These are phyloP conservation scores for Procambarus virginalis DNA, from an alignment of 1,140 invertebrate genomes.

Conservation along the genomic window DNA sequence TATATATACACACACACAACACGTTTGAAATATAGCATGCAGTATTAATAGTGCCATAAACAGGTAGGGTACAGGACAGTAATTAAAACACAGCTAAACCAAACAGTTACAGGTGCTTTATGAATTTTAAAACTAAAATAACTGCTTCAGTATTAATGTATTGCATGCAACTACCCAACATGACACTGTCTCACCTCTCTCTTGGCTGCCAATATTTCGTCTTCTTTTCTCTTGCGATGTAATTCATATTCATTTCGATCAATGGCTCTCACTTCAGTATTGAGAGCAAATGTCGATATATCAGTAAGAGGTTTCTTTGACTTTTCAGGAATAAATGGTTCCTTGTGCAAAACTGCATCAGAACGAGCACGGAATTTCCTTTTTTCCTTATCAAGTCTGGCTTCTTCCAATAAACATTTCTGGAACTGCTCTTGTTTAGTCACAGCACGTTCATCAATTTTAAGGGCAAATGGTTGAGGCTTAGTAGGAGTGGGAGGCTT, in stretches of 20 bases:
- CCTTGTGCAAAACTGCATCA: constrained; percentile 75
- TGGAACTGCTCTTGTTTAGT: constrained; percentile 71
- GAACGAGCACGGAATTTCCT: constrained; percentile 75
- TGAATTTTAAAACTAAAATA: not conserved
- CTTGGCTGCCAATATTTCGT: constrained; percentile 71
- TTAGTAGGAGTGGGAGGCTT: constrained; percentile 72
- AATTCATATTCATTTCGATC: constrained; percentile 76
- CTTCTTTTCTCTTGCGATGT: constrained; percentile 74
- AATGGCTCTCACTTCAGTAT: constrained; percentile 75
- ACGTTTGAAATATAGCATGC: too few species aligned
- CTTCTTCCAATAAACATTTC: constrained; percentile 70
- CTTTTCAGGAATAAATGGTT: constrained; percentile 76
- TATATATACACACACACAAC: too few species aligned
- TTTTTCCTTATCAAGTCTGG: constrained; percentile 32
- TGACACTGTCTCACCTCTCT: constrained; percentile 52
- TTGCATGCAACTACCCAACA: not conserved
- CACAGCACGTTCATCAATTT: constrained; percentile 73
- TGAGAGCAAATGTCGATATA: constrained; percentile 74
- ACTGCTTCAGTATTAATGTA: not conserved
- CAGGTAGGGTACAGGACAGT: not conserved
- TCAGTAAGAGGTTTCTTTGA: constrained; percentile 74
- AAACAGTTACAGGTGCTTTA: not conserved
- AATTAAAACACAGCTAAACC: not conserved
- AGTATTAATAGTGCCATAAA: too few species aligned
- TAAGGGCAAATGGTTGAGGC: constrained; percentile 74